Conservation (phyloP, 2,888 invertebrate species). For the Portevinia maculata region DNA sequence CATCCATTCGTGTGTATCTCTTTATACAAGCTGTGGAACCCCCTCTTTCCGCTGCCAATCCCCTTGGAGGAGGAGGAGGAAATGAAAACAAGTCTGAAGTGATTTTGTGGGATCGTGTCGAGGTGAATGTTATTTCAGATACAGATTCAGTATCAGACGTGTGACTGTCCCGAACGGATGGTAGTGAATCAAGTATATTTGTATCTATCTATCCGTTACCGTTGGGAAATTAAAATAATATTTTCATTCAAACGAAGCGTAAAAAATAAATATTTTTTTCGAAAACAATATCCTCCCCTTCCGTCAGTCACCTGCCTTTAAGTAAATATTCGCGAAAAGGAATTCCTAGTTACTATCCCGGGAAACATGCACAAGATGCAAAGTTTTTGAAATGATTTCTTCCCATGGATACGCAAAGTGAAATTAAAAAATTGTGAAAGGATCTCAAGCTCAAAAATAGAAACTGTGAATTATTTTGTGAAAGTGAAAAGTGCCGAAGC, state of each 20-base stretch:
- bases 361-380: background rate
- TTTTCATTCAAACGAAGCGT: slow-evolving; percentile 67
- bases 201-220: slow-evolving; percentile 65
- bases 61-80: slow-evolving; percentile 67
- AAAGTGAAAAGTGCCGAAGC: slow-evolving; percentile 70
- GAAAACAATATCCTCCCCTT: slow-evolving; percentile 32
- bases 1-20: slow-evolving; percentile 62
- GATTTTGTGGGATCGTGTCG: slow-evolving; percentile 76
- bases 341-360: background rate
- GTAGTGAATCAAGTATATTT: slow-evolving; percentile 75
- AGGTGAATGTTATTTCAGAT: slow-evolving; percentile 82
- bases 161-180: slow-evolving; percentile 82
- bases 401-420: background rate
- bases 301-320: slow-evolving; percentile 15
- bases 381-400: background rate
- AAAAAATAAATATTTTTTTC: slow-evolving; percentile 66
- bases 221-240: slow-evolving; percentile 72
- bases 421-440: background rate
- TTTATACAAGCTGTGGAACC: slow-evolving; percentile 39
- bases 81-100: slow-evolving; percentile 74
- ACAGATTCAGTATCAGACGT: slow-evolving; percentile 83
- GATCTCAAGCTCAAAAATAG: background rate
- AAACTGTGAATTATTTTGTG: slow-evolving; percentile 28
- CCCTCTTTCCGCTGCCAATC: slow-evolving; percentile 40
- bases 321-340: slow-evolving; percentile 24